Evolutionary conservation across 2,797 vertebrate species (phyloP).

Genomic region (Emys orbicularis): DNA sequence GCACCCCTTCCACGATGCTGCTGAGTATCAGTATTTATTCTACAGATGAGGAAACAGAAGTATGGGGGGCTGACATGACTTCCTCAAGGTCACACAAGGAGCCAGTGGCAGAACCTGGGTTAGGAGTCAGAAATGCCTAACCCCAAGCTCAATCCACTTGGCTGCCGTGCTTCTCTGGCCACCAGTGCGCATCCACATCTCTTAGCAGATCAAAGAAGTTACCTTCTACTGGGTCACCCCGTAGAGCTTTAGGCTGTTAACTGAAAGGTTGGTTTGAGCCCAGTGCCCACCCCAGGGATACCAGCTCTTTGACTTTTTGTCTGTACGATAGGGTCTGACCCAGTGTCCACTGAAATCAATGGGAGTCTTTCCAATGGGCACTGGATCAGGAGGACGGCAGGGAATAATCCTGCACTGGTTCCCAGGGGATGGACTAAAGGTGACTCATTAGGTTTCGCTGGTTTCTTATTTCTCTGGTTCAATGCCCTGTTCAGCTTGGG

Average conservation of each 20-base stretch:
- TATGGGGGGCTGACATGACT: background rate
- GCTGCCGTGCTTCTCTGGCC: background rate
- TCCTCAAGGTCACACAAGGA: background rate
- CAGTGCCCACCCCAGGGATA: background rate
- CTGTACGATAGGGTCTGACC: background rate
- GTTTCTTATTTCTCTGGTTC: background rate
- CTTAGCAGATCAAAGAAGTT: background rate
- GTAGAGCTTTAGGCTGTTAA: background rate
- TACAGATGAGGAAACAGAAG: background rate
- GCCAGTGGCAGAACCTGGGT: background rate
- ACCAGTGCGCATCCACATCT: background rate
- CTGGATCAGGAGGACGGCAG: background rate
- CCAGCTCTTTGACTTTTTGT: background rate
- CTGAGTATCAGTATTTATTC: background rate
- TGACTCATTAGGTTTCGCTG: background rate
- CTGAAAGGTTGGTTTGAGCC: background rate
- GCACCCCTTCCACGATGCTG: background rate
- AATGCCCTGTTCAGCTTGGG: background rate
- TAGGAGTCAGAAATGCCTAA: background rate
- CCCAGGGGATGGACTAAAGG: background rate
- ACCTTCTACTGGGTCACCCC: fast-evolving
- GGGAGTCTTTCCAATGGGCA: background rate
- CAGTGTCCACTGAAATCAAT: background rate
- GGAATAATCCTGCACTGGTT: background rate
- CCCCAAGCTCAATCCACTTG: background rate